Percentiles rank a stretch among this genome's conserved stretches.
Conservation (phyloP, 2,113 vertebrate genomes). For the Lynx canadensis region DNA sequence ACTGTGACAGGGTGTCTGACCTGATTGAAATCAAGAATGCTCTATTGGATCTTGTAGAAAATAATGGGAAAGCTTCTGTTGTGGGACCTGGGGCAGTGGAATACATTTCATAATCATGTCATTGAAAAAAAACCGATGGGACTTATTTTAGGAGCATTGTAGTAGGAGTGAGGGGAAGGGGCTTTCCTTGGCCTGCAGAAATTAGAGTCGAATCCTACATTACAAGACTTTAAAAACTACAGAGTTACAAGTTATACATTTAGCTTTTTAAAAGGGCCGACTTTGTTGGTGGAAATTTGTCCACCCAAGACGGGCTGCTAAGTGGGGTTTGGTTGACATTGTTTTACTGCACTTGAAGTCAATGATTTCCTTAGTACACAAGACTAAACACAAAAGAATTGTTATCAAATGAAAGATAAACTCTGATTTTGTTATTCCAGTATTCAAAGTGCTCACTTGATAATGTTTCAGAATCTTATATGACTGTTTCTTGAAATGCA, state of each 20-base stretch:
- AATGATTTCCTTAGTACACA: slow-evolving; percentile 56
- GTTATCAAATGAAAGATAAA: slow-evolving; percentile 75
- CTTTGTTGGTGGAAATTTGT: slow-evolving; percentile 24
- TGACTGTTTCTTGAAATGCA: not conserved
- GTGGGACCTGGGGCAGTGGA: slow-evolving; percentile 35
- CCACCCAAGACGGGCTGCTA: not conserved
- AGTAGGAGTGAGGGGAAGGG: not conserved
- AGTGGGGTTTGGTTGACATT: slow-evolving; percentile 36
- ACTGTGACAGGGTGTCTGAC: slow-evolving; percentile 75
- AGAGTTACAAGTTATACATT: not conserved
- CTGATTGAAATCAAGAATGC: slow-evolving; percentile 76
- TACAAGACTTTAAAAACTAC: not conserved
- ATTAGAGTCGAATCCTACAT: not conserved
- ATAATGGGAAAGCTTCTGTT: not conserved
- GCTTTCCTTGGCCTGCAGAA: not conserved
- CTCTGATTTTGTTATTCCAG: slow-evolving; percentile 59
- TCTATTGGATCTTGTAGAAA: slow-evolving; percentile 62
- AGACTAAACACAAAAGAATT: slow-evolving; percentile 70
- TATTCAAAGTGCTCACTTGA: slow-evolving; percentile 49
- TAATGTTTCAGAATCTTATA: slow-evolving; percentile 60
- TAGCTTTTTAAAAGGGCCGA: not conserved
- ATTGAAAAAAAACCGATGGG: not conserved
- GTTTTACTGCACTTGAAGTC: slow-evolving; percentile 51
- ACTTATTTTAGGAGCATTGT: not conserved
- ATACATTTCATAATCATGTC: not conserved